Base-by-base conservation (phyloP, 2,888 invertebrate genomes). In the Atethmia centrago region DNA sequence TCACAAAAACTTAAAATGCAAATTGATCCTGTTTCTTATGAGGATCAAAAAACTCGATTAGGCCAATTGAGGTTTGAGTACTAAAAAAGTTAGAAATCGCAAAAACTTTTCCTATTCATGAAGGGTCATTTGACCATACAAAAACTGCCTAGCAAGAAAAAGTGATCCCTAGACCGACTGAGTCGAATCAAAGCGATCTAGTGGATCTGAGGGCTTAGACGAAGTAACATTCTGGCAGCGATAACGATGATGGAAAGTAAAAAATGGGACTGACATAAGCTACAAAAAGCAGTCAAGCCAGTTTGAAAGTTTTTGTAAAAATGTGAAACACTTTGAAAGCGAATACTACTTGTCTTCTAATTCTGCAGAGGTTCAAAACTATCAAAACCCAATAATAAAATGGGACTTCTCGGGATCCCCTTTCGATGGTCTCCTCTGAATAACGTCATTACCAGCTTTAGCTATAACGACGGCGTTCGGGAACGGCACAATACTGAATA, bases 401-500 rank as follows among this genome's bases (percentile, higher is more conserved):
- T 73, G 47, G 65, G 0, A 70, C 80, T 86, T 76, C 86, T 87
- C 36, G 0, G 1, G 2, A 7, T 8, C 31, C 9, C 9, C 9
- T 28, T 72, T 19, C 5, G 19, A 10, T 58, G 63, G 68, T 28
- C 47, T 66, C 49, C 67, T 75, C 81, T 83, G 84, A 86, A 88
- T 85, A 87, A 88, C 88, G 85, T 88, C 88, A 88, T 88, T 88
- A 87, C 87, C 84, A 85, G 88, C 85, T 87, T 87, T 83, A 85
- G 87, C 79, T 82, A 85, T 87, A 87, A 88, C 83, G 83, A 80
- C 74, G 79, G 63, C 80, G 55, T 82, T 82, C 77, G 78, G 72
- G 81, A 64, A 55, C 77, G 66, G 80, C 77, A 84, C 84, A 85
- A 84, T 80, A 80, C 84, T 77, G 84, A 81, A 76, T 80, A 82